Conservation (phyloP, 2,113 vertebrate species). For the Mesocricetus auratus region DNA sequence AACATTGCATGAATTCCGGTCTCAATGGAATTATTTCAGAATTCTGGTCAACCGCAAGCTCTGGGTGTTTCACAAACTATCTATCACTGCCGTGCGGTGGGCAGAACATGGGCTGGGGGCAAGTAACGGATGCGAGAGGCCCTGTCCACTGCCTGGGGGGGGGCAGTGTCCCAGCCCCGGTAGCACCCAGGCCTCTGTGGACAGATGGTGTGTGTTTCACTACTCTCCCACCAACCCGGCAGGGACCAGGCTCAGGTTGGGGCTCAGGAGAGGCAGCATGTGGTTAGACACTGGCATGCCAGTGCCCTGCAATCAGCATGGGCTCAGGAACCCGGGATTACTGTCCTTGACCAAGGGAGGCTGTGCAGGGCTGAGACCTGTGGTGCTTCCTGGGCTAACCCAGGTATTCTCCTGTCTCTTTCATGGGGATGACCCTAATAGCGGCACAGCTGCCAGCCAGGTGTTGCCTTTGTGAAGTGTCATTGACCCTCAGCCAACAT, state of each 20-base stretch:
- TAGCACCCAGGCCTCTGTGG: neutral
- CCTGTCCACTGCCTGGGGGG: neutral
- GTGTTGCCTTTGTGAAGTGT: neutral
- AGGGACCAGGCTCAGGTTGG: neutral
- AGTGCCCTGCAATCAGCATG: neutral
- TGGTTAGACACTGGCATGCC: neutral
- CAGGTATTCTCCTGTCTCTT: neutral
- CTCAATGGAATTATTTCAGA: conserved; percentile 88
- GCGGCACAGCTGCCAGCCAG: neutral
- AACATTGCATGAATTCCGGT: conserved; percentile 90
- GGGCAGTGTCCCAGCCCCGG: neutral
- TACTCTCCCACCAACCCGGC: neutral
- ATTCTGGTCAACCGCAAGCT: conserved; percentile 90
- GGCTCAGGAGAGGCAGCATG: neutral
- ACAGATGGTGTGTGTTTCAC: neutral
- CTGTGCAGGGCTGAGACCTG: neutral
- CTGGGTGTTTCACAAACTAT: conserved; percentile 88
- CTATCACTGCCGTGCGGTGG: conserved; percentile 80
- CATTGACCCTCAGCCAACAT: neutral
- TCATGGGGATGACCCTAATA: neutral
- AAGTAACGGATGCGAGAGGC: conserved; percentile 85
- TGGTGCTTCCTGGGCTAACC: neutral
- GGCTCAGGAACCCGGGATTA: neutral
- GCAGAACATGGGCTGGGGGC: conserved; percentile 62
- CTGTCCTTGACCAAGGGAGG: neutral